Base-by-base conservation (phyloP, 2,113 vertebrate species). In the Oryzias melastigma region DNA sequence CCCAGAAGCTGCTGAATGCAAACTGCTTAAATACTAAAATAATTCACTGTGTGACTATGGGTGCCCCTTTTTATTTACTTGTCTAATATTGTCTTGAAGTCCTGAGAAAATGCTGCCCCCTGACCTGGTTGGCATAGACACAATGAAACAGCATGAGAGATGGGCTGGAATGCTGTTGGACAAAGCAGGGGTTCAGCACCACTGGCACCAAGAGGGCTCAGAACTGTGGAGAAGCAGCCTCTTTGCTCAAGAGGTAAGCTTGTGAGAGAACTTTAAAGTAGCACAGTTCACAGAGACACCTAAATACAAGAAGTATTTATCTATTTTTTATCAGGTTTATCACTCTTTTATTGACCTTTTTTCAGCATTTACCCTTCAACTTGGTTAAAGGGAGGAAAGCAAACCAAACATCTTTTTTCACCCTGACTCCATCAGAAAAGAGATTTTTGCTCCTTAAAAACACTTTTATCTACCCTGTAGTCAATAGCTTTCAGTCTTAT, bases 101-200 rank as follows among this genome's bases (percentile, higher is more conserved):
- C 87, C 80, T 90, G 89, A 89, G 89, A 90, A 90, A 86, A 85
- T 67, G 35, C 64, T 83, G 85, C 67, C 75, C 87, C 75, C 62
- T 83, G 80, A 82, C 83, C 86, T n/a, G 67, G 48, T 77, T 89
- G 89, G 89, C 87, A 90, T 41, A 64, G 78, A 20, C 75, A 65
- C 59, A 89, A 89, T 75, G 66, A 66, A 85, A 69, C 85, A 69
- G 78, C 73, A 72, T 88, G 82, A 90, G 86, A 80, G 87, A 89
- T 84, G 75, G 82, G 60, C 48, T 76, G 84, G 77, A 87, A 86
- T 86, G 77, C 68, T 68, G 58, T 57, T 58, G 62, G 61, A 80
- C 76, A 82, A 84, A 84, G 70, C 74, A 84, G 67, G 80, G 76
- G 72, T 75, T 87, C 76, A 73, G 76, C 68, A 75, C 68, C 59